Evolutionary conservation across 2,113 vertebrate species (phyloP), one percentile per base, ranked within the genome.

Genomic region (Dipodomys ordii): DNA sequence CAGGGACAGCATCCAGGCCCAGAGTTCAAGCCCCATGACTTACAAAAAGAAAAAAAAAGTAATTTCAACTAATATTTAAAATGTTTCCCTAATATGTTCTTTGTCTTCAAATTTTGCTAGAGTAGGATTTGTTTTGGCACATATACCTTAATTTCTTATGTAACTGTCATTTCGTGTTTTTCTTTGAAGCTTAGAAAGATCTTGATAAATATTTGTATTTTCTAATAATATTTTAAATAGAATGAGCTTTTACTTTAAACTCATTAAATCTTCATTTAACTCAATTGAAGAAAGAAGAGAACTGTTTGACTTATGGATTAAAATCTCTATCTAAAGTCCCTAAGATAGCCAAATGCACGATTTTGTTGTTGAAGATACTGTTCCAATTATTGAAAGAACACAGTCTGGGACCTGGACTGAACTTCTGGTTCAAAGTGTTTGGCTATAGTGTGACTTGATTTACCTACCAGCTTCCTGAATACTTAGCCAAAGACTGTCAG

Each of bases 171-270:
- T 88, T 86, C 79, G 28, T 25, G 71, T 28, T 71, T 35, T 74
- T 30, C 35, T 83, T 92, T 91, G 53, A 72, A 74, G 25, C 23
- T 94, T 60, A 53, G 46, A 93, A 87, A 94, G 30, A 22, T 32
- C 46, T 77, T 88, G 49, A 12, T 65, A 92, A 13, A 32, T 46
- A n/a, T 22, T 76, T 84, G 7, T 20, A 73, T 87, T 91, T 86
- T 78, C 15, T 68, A n/a, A 35, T 73, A 53, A 28, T 84, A 77
- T 76, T 92, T 81, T 72, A 23, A 91, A 69, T 27, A 60, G 19
- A 30, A 73, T 78, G 9, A 68, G 71, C 46, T 67, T 74, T 65
- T 71, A 49, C 23, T 91, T 93, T 83, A 62, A 72, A 72, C 16
- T 32, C 9, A 35, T 39, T 83, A 57, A 2, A 44, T 67, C 60